A percentile compares a stretch with the other conserved stretches of the same genome.
These are phyloP conservation scores for Tapera naevia DNA, from an alignment of 2,797 vertebrate genomes.

Conservation along the genomic window DNA sequence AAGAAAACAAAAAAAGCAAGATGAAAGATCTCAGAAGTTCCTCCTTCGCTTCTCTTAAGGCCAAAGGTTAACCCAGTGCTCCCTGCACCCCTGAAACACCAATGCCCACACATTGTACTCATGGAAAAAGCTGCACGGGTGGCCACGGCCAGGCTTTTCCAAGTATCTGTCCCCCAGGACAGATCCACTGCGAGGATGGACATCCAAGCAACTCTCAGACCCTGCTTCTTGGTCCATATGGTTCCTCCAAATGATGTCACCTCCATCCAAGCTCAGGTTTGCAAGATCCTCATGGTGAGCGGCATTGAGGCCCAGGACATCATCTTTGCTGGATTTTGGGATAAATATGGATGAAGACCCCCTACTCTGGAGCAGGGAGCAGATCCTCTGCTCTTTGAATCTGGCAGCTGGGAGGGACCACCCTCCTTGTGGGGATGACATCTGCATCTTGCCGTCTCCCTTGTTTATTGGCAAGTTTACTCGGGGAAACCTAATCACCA, in stretches of 20 bases:
- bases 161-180: neutral
- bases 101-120: rapidly evolving
- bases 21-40: neutral
- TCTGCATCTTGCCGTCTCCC: neutral
- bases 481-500: conserved; percentile 5
- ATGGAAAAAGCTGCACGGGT: neutral
- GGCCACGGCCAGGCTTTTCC: neutral
- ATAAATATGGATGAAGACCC: neutral
- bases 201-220: neutral
- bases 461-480: neutral
- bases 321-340: neutral
- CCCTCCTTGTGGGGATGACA: neutral
- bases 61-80: neutral
- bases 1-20: neutral
- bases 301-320: rapidly evolving
- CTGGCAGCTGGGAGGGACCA: neutral
- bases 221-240: neutral
- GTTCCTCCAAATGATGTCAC: neutral
- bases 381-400: rapidly evolving
- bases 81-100: neutral
- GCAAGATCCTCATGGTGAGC: rapidly evolving
- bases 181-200: rapidly evolving
- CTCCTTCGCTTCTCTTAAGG: neutral
- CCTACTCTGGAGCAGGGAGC: neutral
- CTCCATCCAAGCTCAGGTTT: neutral